Base-by-base conservation (phyloP, 2,888 invertebrate genomes). In the Brachyptera putata region DNA sequence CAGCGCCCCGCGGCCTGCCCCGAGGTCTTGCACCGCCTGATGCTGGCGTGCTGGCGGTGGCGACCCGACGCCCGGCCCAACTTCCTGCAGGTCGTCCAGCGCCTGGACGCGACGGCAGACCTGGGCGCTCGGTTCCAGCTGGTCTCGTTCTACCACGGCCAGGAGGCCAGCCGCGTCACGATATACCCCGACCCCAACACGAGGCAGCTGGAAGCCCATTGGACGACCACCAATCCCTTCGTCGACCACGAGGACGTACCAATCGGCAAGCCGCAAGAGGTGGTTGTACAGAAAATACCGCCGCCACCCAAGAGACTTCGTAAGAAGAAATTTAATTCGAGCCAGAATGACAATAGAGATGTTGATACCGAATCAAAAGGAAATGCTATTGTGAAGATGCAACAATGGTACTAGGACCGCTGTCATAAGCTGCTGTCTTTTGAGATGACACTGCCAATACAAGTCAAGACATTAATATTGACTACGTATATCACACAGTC, bases 31-130 rank as follows among this genome's bases (percentile, higher is more conserved):
- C 80, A 80, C 68, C 78, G 81, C 37, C 74, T 89, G 43, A 88
- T 89, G 86, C 72, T 75, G 43, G 75, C 74, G 60, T 89, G 89
- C 71, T 90, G 88, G 85, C 76, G 77, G 58, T 84, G 82, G 77
- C 76, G 78, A 50, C 82, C 85, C 0, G 78, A 75, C 63, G 77
- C 82, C 18, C 75, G 89, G 55, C 87, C 87, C 1, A 80, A 80
- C 2, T 89, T 89, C 72, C 73, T 79, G 63, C 79, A 80, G 66
- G 76, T 84, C 39, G 78, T 86, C 11, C 78, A 81, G 55, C 76
- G 77, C 61, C 70, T 86, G 58, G 78, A 80, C 63, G 74, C 85
- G 58, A 78, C 80, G 63, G 74, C 77, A 4, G 79, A 82, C 67
- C 74, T 84, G 13, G 77, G 80, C 9, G 75, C 77, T 58, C 76